Base-by-base conservation (phyloP, 2,797 vertebrate genomes). In the Sternarchorhynchus goeldii region DNA sequence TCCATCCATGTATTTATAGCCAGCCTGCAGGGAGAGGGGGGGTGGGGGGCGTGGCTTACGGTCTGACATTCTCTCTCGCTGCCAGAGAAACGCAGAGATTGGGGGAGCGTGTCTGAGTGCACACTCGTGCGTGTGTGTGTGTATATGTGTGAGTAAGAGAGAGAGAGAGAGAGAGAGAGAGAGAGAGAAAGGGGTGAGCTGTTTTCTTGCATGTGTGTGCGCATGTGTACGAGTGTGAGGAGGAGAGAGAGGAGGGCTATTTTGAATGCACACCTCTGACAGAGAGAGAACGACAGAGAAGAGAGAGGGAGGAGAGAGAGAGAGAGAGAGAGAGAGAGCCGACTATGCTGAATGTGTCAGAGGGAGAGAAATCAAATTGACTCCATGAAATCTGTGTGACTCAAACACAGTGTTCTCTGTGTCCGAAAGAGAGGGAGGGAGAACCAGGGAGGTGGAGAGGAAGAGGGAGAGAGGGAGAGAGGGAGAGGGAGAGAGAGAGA, bases 1-100 rank as follows among this genome's bases (percentile, higher is more conserved):
- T 92, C 88, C 92, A 92, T 91, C 90, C 90, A 81, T 85, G 92
- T 92, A 93, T 94, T 94, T 94, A 94, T 94, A 94, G 93, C 90
- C 81, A 77, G 88, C 90, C 91, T 86, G 87, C 87, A 85, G 91
- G 91, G 91, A 91, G 91, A 88, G 89, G 88, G 86, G 86, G 87
- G 67, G 88, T 64, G 18, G 66, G 78, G 86, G 93, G 93, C 75
- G 92, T 87, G 91, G 91, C 86, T 86, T 90, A 53, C 77, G 77
- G 76, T 66, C 82, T 82, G 88, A 88, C 89, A 89, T 86, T 87
- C 81, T 67, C 85, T 75, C 85, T 84, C 83, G 85, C 83, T 82
- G 86, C 57, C 60, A 73, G 83, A 83, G 83, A 56, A 84, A 81
- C 73, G 17, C 80, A 82, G 69, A 76, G 87, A 89, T 86, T 84